Evolutionary conservation across 2,797 vertebrate genomes (phyloP).

Genomic region (Odontamblyopus rebecca): DNA sequence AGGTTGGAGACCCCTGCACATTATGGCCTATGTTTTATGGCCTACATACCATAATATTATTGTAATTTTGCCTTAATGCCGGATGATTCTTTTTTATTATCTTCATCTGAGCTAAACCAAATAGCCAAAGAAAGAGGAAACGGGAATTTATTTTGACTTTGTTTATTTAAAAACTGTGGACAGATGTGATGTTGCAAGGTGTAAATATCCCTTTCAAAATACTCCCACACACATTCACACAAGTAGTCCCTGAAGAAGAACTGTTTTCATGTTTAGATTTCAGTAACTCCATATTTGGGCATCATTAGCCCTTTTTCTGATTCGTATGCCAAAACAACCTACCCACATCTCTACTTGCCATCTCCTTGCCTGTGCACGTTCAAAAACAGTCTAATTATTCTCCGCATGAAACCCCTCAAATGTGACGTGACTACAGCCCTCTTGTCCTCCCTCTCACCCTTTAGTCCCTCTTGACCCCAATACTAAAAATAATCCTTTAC

Average conservation of each 20-base stretch:
- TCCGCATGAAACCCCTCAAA: background rate
- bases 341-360: background rate
- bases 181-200: slow-evolving; percentile 2
- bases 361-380: background rate
- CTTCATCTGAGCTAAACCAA: background rate
- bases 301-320: slow-evolving; percentile 1
- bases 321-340: slow-evolving; percentile 1
- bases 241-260: slow-evolving; percentile 2
- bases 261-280: slow-evolving; percentile 6
- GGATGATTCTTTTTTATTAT: background rate
- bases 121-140: background rate
- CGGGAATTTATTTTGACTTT: background rate
- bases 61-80: no score
- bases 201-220: background rate
- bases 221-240: slow-evolving; percentile 11
- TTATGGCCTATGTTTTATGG: no score
- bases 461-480: slow-evolving; percentile 10
- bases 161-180: slow-evolving; percentile 5
- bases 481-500: background rate
- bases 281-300: background rate
- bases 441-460: slow-evolving; percentile 1
- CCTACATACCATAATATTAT: no score
- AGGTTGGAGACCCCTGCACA: no score
- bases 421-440: background rate
- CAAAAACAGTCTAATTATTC: slow-evolving; percentile 5